phyloP scores from a whole-genome alignment of 2,797 vertebrate genomes.

The Pseudocheirus occidentalis region DNA sequence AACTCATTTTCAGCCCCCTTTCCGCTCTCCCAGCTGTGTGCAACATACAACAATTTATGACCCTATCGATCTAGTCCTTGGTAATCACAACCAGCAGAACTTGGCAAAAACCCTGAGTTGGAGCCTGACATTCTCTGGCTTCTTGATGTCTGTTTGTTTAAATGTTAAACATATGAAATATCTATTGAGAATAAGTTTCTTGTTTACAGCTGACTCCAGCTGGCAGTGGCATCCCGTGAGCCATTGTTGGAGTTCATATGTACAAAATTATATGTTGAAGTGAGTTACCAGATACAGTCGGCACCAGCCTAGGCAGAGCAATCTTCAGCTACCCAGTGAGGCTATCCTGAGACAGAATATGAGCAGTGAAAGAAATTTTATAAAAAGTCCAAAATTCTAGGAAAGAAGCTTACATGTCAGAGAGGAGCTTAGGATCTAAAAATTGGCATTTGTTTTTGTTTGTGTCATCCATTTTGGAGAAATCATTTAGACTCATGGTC shows the following conservation, averaged over 20 bases:
- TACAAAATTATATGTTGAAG: slow-evolving; percentile 50
- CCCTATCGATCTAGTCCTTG: rapidly evolving
- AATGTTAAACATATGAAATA: slow-evolving; percentile 74
- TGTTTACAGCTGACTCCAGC: slow-evolving; percentile 68
- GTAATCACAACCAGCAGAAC: background rate
- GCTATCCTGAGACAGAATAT: background rate
- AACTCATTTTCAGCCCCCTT: rapidly evolving
- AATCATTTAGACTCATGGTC: background rate
- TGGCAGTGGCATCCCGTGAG: slow-evolving; percentile 40
- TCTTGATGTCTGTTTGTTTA: slow-evolving; percentile 54
- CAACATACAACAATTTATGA: slow-evolving; percentile 5
- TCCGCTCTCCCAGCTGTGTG: background rate
- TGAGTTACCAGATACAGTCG: slow-evolving; percentile 75
- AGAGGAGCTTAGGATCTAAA: slow-evolving; percentile 40
- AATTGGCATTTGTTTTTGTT: background rate
- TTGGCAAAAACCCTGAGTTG: slow-evolving; percentile 51
- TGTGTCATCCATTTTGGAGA: background rate
- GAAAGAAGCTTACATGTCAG: slow-evolving; percentile 7
- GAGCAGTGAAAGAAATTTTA: background rate
- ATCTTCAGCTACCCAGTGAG: background rate
- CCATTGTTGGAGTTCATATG: slow-evolving; percentile 15
- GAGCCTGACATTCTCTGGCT: slow-evolving; percentile 44
- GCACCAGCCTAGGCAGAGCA: slow-evolving; percentile 30
- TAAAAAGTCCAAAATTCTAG: slow-evolving; percentile 13
- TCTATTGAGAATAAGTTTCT: slow-evolving; percentile 60